Evolutionary conservation across 1,140 invertebrate genomes (phyloP).

Genomic region (Trichomalopsis sarcophagae): DNA sequence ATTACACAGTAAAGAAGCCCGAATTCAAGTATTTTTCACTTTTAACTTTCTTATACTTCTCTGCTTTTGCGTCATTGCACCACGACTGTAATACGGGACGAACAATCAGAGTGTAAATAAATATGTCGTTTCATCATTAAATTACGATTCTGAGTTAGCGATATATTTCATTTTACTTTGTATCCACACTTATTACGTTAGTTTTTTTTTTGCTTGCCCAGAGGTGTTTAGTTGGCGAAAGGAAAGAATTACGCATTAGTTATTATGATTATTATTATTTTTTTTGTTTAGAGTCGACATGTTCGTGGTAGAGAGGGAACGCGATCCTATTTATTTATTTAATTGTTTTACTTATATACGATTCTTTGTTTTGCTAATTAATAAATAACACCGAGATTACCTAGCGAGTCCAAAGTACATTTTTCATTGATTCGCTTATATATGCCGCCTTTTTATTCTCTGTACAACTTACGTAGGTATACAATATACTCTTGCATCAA

Average conservation of each 20-base stretch:
- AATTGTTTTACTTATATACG: conserved; percentile 9
- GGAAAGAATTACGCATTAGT: conserved; percentile 22
- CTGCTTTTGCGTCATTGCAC: neutral
- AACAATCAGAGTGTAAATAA: neutral
- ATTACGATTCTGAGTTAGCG: conserved; percentile 27
- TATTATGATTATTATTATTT: neutral
- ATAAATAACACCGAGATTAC: conserved; percentile 54
- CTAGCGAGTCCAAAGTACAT: conserved; percentile 52
- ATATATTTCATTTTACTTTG: conserved; percentile 33
- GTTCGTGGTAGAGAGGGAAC: conserved; percentile 41
- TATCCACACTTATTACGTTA: conserved; percentile 33
- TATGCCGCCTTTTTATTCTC: conserved; percentile 21
- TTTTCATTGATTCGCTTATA: conserved; percentile 21
- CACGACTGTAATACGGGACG: neutral
- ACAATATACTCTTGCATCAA: conserved; percentile 52
- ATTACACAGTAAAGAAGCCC: neutral
- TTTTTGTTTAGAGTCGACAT: conserved; percentile 28
- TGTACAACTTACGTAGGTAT: conserved; percentile 47
- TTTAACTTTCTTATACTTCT: neutral
- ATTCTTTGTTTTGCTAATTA: conserved; percentile 45
- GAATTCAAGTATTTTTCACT: neutral
- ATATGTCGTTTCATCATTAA: conserved; percentile 9
- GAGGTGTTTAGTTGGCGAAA: conserved; percentile 22
- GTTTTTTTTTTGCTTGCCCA: conserved; percentile 17
- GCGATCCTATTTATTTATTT: conserved; percentile 39